Evolutionary conservation across 1,140 invertebrate genomes (phyloP), one percentile per base, ranked within the genome.

Genomic region (Teleopsis dalmanni): DNA sequence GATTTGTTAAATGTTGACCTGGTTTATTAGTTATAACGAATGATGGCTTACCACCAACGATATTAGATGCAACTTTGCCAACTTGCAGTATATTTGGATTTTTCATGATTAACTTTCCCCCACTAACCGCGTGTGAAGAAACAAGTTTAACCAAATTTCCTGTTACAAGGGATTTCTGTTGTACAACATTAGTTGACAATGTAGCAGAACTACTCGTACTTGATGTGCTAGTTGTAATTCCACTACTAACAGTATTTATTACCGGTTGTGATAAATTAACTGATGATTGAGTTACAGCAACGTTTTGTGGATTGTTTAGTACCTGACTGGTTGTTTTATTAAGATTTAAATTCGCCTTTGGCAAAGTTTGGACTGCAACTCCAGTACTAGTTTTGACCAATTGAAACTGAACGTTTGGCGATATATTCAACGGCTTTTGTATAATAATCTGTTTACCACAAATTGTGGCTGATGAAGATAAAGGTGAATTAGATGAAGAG

Each of bases 11-110:
- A 10, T 75, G 76, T 3, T 77, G 59, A 3, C 67, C 67, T 14
- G 70, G 67, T 22, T 70, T 70, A 22, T 70, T 70, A 13, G 67
- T 70, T 23, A 70, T 65, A 9, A 70, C 67, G 57, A 70, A 70
- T 2, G 67, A 64, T 8, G 67, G 64, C 16, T 70, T 70, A 0
- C 67, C 66, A 1, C 57, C 54, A 41, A 67, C 55, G n/a, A n/a
- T n/a, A 41, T 58, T 69, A 0, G 59, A 50, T 68, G 74, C 26
- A 72, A 80, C 50, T 73, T 78, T 51, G 63, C 75, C 63, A 21
- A 80, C 78, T 53, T 85, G 79, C 7, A 88, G 75, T 53, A 88
- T 76, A 53, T 84, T 83, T 2, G 84, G 82, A 0, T 65, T 82
- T 77, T 38, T 81, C 72, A 83, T 81, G 43, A 83, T 81, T 0